Evolutionary conservation across 1,140 invertebrate species (phyloP).

Genomic region (Tigriopus japonicus): DNA sequence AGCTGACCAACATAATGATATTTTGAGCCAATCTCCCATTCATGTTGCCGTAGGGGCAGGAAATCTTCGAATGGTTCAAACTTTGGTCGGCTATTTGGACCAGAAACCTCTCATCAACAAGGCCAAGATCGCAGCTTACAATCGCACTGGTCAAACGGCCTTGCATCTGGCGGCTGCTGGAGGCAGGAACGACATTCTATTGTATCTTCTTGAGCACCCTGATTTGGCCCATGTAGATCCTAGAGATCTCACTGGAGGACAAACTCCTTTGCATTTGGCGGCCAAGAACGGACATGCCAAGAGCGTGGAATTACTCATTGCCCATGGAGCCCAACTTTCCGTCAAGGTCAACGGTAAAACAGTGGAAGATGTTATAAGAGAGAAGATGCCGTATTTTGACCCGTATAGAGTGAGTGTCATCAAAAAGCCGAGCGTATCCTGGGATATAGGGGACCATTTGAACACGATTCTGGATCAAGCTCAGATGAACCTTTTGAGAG

Average conservation of each 20-base stretch:
- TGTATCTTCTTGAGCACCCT: not conserved
- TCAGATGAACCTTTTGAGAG: not conserved
- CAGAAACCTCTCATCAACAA: no score
- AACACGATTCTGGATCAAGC: constrained; percentile 1
- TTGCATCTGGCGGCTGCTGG: not conserved
- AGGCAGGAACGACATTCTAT: not conserved
- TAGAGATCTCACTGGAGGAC: constrained; percentile 2
- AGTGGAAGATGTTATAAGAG: not conserved
- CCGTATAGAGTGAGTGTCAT: not conserved
- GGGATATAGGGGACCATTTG: not conserved
- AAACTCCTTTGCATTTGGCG: constrained; percentile 8
- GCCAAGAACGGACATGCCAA: constrained; percentile 2
- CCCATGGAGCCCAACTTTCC: not conserved
- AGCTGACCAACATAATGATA: constrained; percentile 7
- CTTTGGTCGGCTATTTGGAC: not conserved
- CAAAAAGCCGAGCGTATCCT: not conserved
- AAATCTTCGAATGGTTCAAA: not conserved
- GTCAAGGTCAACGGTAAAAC: not conserved
- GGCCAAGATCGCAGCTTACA: not conserved
- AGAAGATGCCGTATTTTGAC: not conserved
- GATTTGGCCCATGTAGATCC: not conserved
- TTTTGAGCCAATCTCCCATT: not conserved
- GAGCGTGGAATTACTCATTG: not conserved
- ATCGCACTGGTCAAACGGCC: not conserved
- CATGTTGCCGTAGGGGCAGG: constrained; percentile 6